phyloP scores from a whole-genome alignment of 2,113 vertebrate genomes.

The Microcebus lehilahytsara region DNA sequence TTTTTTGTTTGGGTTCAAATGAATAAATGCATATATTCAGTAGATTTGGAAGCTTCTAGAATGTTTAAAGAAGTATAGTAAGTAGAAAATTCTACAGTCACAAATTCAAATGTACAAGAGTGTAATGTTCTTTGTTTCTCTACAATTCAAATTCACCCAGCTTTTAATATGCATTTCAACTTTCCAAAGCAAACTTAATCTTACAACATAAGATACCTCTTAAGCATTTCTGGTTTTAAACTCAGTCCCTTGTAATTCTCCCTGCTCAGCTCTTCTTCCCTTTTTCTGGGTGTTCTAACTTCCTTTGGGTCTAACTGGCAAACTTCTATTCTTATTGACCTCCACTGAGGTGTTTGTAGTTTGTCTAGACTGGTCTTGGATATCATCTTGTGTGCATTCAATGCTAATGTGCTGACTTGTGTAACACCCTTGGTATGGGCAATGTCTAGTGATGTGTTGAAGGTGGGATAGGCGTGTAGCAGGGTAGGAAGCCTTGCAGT shows the following conservation, averaged over 20 bases:
- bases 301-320: not conserved
- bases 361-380: not conserved
- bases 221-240: not conserved
- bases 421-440: not conserved
- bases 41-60: not conserved
- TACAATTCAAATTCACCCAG: not conserved
- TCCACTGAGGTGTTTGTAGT: not conserved
- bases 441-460: not conserved
- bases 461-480: not conserved
- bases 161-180: not conserved
- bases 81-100: not conserved
- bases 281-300: not conserved
- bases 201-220: not conserved
- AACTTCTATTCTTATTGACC: not conserved
- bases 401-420: not conserved
- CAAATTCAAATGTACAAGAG: not conserved
- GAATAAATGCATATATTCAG: not conserved
- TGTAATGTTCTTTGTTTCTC: not conserved
- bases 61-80: not conserved
- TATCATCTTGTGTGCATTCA: not conserved
- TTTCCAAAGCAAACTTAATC: not conserved
- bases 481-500: not conserved
- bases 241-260: not conserved
- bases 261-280: not conserved
- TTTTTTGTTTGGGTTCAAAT: constrained; percentile 4